phyloP scores from a whole-genome alignment of 2,797 vertebrate genomes.

The Pelobates cultripes region DNA sequence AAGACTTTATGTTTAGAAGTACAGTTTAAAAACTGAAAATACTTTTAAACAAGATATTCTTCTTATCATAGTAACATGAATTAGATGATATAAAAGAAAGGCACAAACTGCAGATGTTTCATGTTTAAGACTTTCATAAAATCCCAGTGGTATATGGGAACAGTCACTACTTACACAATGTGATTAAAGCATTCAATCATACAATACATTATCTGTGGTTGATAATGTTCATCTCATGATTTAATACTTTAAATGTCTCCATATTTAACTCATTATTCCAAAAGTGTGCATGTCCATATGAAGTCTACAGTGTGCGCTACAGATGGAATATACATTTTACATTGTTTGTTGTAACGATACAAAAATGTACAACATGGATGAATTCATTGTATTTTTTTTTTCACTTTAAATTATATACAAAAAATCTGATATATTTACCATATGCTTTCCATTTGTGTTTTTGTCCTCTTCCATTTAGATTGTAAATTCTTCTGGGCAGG shows the following conservation, averaged over 20 bases:
- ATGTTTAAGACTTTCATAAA: constrained; percentile 43
- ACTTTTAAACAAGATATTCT: constrained; percentile 39
- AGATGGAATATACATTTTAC: too few species aligned
- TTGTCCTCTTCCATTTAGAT: too few species aligned
- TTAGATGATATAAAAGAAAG: constrained; percentile 42
- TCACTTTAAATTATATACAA: too few species aligned
- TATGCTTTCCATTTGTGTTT: too few species aligned
- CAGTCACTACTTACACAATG: constrained; percentile 35
- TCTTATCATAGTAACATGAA: constrained; percentile 55
- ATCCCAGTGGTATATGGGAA: constrained; percentile 47
- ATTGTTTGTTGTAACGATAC: too few species aligned
- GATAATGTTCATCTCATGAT: constrained; percentile 23
- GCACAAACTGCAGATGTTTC: constrained; percentile 47
- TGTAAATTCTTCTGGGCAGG: too few species aligned
- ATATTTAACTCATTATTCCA: neutral
- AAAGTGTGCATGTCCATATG: neutral
- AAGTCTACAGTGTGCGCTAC: neutral
- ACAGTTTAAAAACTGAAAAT: constrained; percentile 50
- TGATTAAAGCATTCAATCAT: constrained; percentile 55
- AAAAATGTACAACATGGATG: too few species aligned
- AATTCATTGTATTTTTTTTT: too few species aligned
- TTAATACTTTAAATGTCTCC: constrained; percentile 26
- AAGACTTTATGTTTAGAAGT: constrained; percentile 31
- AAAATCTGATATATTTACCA: too few species aligned
- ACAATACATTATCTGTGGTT: constrained; percentile 49